Percentiles rank a stretch among this genome's conserved stretches.
phyloP scores from a whole-genome alignment of 2,113 vertebrate genomes.

The Malurus elegans region DNA sequence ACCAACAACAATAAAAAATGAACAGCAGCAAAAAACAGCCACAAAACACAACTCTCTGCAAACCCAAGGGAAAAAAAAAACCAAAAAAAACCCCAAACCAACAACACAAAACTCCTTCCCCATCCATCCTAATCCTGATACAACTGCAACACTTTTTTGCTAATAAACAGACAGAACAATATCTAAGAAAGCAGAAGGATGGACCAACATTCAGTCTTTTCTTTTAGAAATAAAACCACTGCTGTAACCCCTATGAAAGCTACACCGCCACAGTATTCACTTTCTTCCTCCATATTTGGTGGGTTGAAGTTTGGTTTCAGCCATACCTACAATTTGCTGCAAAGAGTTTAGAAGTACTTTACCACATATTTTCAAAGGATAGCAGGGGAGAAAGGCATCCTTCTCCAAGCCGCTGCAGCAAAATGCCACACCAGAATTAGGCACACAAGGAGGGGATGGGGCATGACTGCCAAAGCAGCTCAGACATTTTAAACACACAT shows the following conservation, averaged over 20 bases:
- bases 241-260: background rate
- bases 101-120: background rate
- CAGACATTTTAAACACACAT: background rate
- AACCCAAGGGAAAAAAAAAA: background rate
- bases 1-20: no score
- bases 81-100: accelerated
- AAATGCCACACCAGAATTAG: background rate
- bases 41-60: background rate
- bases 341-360: background rate
- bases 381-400: background rate
- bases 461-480: background rate
- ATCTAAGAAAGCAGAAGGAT: background rate
- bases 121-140: background rate
- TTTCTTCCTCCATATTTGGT: background rate
- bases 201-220: accelerated
- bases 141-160: background rate
- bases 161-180: background rate
- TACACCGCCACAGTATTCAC: background rate
- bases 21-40: background rate
- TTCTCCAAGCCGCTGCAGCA: background rate
- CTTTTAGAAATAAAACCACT: background rate
- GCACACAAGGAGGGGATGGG: no score
- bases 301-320: background rate
- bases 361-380: background rate
- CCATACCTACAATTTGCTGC: background rate